These are phyloP conservation scores for Grammomys surdaster DNA, from an alignment of 2,113 vertebrate genomes.

Conservation along the genomic window DNA sequence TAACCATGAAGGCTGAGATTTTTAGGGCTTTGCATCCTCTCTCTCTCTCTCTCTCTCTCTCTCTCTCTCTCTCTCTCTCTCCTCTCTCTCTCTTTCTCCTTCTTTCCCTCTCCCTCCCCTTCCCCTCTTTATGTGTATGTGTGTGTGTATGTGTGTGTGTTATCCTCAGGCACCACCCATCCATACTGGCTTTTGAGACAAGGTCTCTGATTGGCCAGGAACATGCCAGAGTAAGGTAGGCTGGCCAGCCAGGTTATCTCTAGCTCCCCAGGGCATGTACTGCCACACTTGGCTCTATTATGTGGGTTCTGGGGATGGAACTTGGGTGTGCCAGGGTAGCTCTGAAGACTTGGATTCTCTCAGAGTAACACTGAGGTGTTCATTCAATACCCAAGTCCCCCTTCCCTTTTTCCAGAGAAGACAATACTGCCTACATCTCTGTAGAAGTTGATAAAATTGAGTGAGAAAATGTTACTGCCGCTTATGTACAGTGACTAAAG, in stretches of 20 bases:
- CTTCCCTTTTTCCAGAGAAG: neutral
- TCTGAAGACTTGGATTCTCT: neutral
- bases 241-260: neutral
- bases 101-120: too few relatives aligned
- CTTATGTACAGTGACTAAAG: neutral
- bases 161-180: too few relatives aligned
- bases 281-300: neutral
- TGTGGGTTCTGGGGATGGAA: neutral
- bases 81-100: too few relatives aligned
- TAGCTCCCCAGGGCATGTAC: neutral
- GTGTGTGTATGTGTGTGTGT: neutral
- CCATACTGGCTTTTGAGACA: neutral
- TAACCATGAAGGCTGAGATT: neutral
- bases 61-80: neutral
- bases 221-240: neutral
- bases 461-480: neutral
- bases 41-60: neutral
- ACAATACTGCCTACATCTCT: neutral
- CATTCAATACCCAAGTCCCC: neutral
- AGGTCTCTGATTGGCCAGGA: neutral
- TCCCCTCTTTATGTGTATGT: neutral
- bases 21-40: neutral
- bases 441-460: neutral
- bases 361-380: neutral
- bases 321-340: neutral